Percentiles rank a stretch among this genome's conserved stretches.
Conservation (phyloP, 2,888 invertebrate genomes). For the Acrocera orbiculus region DNA sequence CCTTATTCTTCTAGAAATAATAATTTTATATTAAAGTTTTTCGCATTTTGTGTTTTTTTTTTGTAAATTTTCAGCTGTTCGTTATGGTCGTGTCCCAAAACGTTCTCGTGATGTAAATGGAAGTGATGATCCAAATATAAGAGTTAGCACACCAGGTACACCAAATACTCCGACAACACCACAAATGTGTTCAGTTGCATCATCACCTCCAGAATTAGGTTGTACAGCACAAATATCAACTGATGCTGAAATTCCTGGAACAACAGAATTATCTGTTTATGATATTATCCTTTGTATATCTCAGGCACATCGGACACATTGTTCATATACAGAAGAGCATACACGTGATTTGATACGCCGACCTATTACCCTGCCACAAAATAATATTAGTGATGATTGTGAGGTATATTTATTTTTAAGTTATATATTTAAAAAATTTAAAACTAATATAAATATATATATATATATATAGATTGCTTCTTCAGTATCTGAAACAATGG, state of each 20-base stretch:
- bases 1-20: no score
- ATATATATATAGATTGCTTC: constrained; percentile 32
- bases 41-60: no score
- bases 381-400: constrained; percentile 22
- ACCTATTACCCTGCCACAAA: constrained; percentile 44
- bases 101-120: constrained; percentile 63
- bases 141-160: constrained; percentile 29
- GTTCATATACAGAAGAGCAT: constrained; percentile 75
- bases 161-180: constrained; percentile 36
- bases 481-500: constrained; percentile 45
- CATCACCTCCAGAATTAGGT: constrained; percentile 29
- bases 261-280: constrained; percentile 48
- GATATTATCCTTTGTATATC: constrained; percentile 64
- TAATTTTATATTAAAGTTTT: no score
- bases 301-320: constrained; percentile 73
- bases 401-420: constrained; percentile 9
- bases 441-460: neutral
- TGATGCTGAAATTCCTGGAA: constrained; percentile 34
- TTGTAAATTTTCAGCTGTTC: constrained; percentile 51
- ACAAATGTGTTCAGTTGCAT: constrained; percentile 32
- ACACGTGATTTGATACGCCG: constrained; percentile 49
- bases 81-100: constrained; percentile 93
- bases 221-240: constrained; percentile 22
- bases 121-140: constrained; percentile 21
- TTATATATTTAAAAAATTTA: neutral